These are phyloP conservation scores for Pinctada fucata DNA, from an alignment of 2,888 invertebrate genomes.

Conservation along the genomic window DNA sequence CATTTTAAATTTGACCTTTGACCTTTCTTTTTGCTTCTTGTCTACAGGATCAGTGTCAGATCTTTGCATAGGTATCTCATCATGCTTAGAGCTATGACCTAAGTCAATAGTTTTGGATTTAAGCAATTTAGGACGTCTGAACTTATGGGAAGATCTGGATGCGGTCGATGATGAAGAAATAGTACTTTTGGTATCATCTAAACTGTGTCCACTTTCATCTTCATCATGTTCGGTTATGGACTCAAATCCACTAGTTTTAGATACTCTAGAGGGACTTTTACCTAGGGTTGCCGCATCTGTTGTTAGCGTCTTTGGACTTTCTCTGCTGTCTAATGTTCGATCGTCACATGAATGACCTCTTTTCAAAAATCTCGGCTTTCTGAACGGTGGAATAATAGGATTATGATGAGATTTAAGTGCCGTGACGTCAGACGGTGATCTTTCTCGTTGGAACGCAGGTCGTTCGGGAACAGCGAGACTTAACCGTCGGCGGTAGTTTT, in stretches of 20 bases:
- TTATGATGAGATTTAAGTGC: slow-evolving; percentile 6
- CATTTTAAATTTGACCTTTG: not conserved
- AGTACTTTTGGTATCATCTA: not conserved
- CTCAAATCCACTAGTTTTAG: not conserved
- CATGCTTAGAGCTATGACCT: not conserved
- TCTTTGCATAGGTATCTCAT: not conserved
- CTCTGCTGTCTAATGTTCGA: not conserved
- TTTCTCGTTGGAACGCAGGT: slow-evolving; percentile 27
- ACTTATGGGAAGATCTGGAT: not conserved
- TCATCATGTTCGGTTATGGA: not conserved
- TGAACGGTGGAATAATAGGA: not conserved
- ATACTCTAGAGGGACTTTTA: not conserved
- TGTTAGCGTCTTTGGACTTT: not conserved
- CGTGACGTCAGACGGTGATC: slow-evolving; percentile 41
- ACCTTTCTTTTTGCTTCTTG: not conserved
- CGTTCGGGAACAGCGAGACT: slow-evolving; percentile 51
- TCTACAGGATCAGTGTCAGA: not conserved
- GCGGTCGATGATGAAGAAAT: not conserved
- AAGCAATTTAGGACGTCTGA: not conserved
- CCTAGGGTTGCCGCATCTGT: not conserved
- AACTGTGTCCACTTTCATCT: not conserved
- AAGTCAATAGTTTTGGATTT: not conserved
- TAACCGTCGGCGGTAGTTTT: slow-evolving; percentile 54
- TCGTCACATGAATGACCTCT: not conserved
- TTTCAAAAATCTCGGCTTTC: not conserved